phyloP scores from a whole-genome alignment of 2,888 invertebrate genomes.

The Drosophila colorata region DNA sequence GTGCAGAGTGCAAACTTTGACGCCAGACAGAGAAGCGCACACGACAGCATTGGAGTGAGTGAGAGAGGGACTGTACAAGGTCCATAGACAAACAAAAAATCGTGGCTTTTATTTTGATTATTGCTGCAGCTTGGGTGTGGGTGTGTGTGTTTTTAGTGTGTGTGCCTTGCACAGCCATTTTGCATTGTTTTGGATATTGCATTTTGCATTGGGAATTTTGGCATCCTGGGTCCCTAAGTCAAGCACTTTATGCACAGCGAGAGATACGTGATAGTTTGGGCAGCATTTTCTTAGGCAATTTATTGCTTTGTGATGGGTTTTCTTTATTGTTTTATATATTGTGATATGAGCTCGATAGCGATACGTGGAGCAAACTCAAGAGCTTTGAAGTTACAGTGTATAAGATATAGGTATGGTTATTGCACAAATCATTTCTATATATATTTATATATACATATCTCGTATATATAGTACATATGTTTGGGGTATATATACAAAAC shows the following conservation, averaged over 20 bases:
- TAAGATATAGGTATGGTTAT: constrained; percentile 55
- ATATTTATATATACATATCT: constrained; percentile 12
- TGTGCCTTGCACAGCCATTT: constrained; percentile 44
- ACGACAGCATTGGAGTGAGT: constrained; percentile 2
- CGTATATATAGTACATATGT: constrained; percentile 24
- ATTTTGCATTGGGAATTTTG: constrained; percentile 47
- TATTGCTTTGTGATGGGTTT: constrained; percentile 8
- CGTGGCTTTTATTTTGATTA: constrained; percentile 72
- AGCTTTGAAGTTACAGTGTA: constrained; percentile 82
- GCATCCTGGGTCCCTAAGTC: constrained; percentile 19
- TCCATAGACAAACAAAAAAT: constrained; percentile 10
- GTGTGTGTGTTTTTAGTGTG: constrained; percentile 32
- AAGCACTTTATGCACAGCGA: constrained; percentile 16
- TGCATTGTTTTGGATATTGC: constrained; percentile 63
- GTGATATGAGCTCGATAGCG: constrained; percentile 77
- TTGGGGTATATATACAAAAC: constrained; percentile 11
- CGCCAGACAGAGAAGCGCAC: constrained; percentile 38
- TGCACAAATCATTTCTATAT: constrained; percentile 39
- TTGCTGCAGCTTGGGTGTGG: constrained; percentile 38
- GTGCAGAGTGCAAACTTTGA: constrained; percentile 72
- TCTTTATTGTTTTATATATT: constrained; percentile 24
- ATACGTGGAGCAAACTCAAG: constrained; percentile 83
- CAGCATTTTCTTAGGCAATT: constrained; percentile 26
- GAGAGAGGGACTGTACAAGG: constrained; percentile 18
- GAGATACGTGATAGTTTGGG: constrained; percentile 35